Evolutionary conservation across 2,113 vertebrate genomes (phyloP).

Genomic region (Tichodroma muraria): DNA sequence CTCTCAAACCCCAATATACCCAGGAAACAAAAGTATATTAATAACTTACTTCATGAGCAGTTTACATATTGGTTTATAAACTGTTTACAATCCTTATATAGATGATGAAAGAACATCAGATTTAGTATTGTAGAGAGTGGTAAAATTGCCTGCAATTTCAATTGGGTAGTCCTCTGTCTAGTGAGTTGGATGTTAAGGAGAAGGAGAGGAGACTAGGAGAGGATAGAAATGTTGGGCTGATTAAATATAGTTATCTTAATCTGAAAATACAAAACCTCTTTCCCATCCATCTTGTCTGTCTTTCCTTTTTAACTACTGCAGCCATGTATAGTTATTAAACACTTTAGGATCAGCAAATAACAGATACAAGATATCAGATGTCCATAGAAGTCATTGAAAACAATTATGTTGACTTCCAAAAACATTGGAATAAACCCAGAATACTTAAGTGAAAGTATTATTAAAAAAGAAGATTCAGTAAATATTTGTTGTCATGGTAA

Average conservation of each 20-base stretch:
- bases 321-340: not conserved
- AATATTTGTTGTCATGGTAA: not conserved
- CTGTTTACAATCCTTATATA: not conserved
- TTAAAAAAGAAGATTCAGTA: not conserved
- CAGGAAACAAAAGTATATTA: not conserved
- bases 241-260: not conserved
- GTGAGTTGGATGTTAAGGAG: not conserved
- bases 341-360: not conserved
- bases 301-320: not conserved
- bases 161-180: not conserved
- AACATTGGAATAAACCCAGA: not conserved
- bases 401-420: not conserved
- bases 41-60: not conserved
- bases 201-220: not conserved
- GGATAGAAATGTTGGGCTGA: not conserved
- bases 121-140: not conserved
- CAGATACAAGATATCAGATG: not conserved
- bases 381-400: not conserved
- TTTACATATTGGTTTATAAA: not conserved
- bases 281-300: not conserved
- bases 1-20: not conserved
- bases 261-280: not conserved
- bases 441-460: not conserved
- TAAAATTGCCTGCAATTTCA: not conserved
- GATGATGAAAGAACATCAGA: not conserved